Base-by-base conservation (phyloP, 2,113 vertebrate species). In the Cariama cristata region DNA sequence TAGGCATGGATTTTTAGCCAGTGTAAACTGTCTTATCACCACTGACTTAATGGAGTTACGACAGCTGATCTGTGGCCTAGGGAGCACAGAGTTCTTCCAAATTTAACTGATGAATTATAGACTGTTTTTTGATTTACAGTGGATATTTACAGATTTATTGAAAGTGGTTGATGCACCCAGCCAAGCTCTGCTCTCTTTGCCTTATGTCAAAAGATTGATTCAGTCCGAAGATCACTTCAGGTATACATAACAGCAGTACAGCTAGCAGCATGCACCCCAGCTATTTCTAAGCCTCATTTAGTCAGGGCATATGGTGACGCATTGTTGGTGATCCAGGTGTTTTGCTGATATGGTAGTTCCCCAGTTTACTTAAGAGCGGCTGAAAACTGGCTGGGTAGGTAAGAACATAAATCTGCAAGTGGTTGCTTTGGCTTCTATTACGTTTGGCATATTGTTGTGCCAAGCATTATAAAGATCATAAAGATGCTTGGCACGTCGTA, bases 391-490 rank as follows among this genome's bases (percentile, higher is more conserved):
- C 33, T 72, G 30, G 4, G 11, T 71, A 52, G 17, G 6, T 59
- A 30, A 44, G 26, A 64, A 63, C 6, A 28, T 55, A 56, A 67
- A 93, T 33, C 21, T 89, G 14, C 10, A 47, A 79, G 23, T 71
- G 33, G 2, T 21, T 35, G 35, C 56, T 82, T 82, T 82, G 8
- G 21, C 27, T 94, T 84, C 40, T 13, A 4, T 64, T 77, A 11
- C 0, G 0, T 64, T 91, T 81, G 47, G 16, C 12, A 5, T 52
- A 5, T 44, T 30, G 7, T 60, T 77, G 45, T 67, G 47, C 52
- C 64, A 72, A 47, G 59, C 32, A 14, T 87, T 47, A 12, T 80
- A 32, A 74, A 44, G 42, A 49, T 53, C 20, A n/a, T 63, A 85
- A 91, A 79, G 53, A 73, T 69, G 55, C 28, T 49, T 77, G 59